phyloP scores from a whole-genome alignment of 2,888 invertebrate genomes.

The Parnassius glacialis region DNA sequence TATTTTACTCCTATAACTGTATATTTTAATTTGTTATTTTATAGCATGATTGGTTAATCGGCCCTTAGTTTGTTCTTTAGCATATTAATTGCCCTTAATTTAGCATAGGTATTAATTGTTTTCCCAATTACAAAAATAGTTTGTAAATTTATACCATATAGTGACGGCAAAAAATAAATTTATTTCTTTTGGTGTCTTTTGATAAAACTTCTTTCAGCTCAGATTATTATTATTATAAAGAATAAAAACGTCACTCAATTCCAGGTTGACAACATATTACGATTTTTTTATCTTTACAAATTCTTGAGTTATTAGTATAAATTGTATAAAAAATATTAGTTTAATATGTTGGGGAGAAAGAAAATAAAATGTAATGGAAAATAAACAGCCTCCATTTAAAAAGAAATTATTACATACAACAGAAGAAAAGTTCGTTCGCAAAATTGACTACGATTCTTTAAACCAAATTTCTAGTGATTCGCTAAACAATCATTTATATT shows the following conservation, averaged over 20 bases:
- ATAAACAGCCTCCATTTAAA: constrained; percentile 67
- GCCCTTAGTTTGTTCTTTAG: too few relatives aligned
- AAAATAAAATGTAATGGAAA: constrained; percentile 78
- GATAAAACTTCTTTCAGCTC: constrained; percentile 19
- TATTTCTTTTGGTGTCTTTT: background rate
- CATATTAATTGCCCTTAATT: too few relatives aligned
- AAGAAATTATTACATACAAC: constrained; percentile 63
- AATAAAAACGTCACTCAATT: constrained; percentile 39
- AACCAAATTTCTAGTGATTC: constrained; percentile 39
- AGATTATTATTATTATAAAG: constrained; percentile 24
- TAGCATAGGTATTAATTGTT: too few relatives aligned
- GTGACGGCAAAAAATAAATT: background rate
- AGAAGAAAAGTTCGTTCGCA: constrained; percentile 62
- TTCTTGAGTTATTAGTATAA: constrained; percentile 12
- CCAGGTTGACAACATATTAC: constrained; percentile 54
- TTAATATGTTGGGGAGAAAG: constrained; percentile 68
- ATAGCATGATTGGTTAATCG: too few relatives aligned
- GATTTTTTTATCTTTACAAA: constrained; percentile 37
- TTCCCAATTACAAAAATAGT: too few relatives aligned
- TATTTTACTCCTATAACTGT: too few relatives aligned
- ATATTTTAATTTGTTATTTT: too few relatives aligned
- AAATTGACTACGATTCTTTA: constrained; percentile 57
- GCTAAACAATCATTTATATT: constrained; percentile 49
- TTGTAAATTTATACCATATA: too few relatives aligned
- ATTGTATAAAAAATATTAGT: constrained; percentile 25